These are phyloP conservation scores for Autographa pulchrina DNA, from an alignment of 2,888 invertebrate genomes.

Conservation along the genomic window DNA sequence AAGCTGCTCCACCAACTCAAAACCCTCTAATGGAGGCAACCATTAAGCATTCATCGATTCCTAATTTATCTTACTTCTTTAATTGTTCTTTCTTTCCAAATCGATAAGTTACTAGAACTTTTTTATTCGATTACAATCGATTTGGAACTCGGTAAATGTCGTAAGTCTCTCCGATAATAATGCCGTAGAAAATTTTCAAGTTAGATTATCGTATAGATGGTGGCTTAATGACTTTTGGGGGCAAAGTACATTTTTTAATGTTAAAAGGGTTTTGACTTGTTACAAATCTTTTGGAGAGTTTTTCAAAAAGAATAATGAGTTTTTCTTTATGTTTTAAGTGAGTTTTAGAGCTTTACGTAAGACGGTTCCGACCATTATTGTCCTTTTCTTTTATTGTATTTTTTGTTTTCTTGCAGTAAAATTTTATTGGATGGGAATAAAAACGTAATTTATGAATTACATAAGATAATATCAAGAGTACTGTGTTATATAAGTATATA, in stretches of 20 bases:
- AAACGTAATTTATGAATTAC: background rate
- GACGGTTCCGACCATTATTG: conserved; percentile 11
- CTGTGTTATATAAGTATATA: background rate
- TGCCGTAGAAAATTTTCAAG: conserved; percentile 52
- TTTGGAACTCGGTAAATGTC: conserved; percentile 72
- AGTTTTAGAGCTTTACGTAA: background rate
- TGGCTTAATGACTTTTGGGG: conserved; percentile 53
- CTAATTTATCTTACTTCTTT: conserved; percentile 86
- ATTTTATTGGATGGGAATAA: background rate
- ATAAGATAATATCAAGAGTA: background rate
- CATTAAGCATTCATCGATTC: conserved; percentile 88
- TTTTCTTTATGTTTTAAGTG: conserved; percentile 7
- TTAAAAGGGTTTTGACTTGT: conserved; percentile 23
- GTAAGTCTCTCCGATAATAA: conserved; percentile 75
- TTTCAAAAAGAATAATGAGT: conserved; percentile 5
- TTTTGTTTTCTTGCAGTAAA: background rate
- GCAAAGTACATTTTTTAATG: conserved; percentile 28
- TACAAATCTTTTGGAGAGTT: conserved; percentile 17
- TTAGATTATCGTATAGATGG: conserved; percentile 58
- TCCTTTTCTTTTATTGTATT: background rate
- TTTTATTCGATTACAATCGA: conserved; percentile 75
- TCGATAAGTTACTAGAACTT: conserved; percentile 75
- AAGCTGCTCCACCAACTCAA: conserved; percentile 79
- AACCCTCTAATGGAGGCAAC: conserved; percentile 85
- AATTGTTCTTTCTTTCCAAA: conserved; percentile 82